Percentiles rank a stretch among this genome's conserved stretches.
Conservation (phyloP, 2,113 vertebrate species). For the Syrrhaptes paradoxus region DNA sequence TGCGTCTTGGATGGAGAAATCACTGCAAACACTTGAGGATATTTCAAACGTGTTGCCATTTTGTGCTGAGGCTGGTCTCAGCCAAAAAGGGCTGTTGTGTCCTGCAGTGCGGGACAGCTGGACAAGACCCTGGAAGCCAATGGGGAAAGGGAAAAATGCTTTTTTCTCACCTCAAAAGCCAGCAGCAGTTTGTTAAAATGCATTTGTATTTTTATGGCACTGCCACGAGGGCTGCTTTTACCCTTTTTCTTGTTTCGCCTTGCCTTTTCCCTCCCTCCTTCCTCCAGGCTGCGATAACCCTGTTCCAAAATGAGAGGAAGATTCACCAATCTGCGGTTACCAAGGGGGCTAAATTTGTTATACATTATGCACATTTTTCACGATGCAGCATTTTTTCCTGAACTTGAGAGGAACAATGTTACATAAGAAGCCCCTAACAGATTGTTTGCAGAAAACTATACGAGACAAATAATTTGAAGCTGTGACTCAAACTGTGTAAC, state of each 20-base stretch:
- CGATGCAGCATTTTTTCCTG: slow-evolving; percentile 49
- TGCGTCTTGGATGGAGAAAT: not conserved
- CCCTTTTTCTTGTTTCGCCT: not conserved
- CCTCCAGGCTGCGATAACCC: not conserved
- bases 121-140: not conserved
- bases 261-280: not conserved
- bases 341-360: slow-evolving; percentile 42
- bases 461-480: slow-evolving; percentile 44
- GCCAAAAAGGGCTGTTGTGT: not conserved
- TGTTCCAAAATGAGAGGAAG: not conserved
- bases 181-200: not conserved
- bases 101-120: not conserved
- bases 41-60: not conserved
- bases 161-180: not conserved
- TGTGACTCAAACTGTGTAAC: slow-evolving; percentile 35
- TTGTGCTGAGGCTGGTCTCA: not conserved
- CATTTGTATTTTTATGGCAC: not conserved
- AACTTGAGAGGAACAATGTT: slow-evolving; percentile 42
- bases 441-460: slow-evolving; percentile 16
- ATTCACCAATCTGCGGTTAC: not conserved
- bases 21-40: not conserved
- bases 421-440: slow-evolving; percentile 50
- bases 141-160: not conserved
- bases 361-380: slow-evolving; percentile 44
- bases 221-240: not conserved